These are phyloP conservation scores for Sorex fumeus DNA, from an alignment of 2,113 vertebrate species.

Conservation along the genomic window DNA sequence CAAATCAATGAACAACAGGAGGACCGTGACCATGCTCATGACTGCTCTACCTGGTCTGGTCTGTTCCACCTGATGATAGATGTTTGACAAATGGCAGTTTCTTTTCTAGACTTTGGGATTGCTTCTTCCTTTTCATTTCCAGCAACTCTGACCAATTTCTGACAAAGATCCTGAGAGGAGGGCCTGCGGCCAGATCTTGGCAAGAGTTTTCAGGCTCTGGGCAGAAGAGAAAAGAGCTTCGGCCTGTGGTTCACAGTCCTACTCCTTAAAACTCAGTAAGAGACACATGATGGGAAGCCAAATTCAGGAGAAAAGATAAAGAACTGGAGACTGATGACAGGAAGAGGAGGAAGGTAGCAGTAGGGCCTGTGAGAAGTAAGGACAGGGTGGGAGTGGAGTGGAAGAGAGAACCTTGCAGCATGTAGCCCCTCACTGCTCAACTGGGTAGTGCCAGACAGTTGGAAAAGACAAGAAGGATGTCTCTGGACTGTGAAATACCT, in stretches of 20 bases:
- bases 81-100: conserved; percentile 10
- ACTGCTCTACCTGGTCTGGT: too few species aligned
- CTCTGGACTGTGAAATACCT: background rate
- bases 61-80: too few species aligned
- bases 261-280: conserved; percentile 60
- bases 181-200: conserved; percentile 39
- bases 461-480: conserved; percentile 36
- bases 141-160: conserved; percentile 48
- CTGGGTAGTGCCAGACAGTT: background rate
- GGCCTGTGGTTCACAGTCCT: background rate
- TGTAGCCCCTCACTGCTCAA: background rate
- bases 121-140: background rate
- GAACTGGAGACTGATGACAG: background rate
- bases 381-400: background rate
- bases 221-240: conserved; percentile 26
- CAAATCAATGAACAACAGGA: too few species aligned
- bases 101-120: background rate
- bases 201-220: conserved; percentile 20
- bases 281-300: conserved; percentile 1
- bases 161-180: conserved; percentile 15
- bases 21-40: too few species aligned
- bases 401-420: background rate
- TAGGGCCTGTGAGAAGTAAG: conserved; percentile 9
- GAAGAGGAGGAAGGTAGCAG: conserved; percentile 17
- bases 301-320: conserved; percentile 26